These are phyloP conservation scores for Astropecten irregularis DNA, from an alignment of 53 echinoderm and acorn worm species.

Conservation along the genomic window DNA sequence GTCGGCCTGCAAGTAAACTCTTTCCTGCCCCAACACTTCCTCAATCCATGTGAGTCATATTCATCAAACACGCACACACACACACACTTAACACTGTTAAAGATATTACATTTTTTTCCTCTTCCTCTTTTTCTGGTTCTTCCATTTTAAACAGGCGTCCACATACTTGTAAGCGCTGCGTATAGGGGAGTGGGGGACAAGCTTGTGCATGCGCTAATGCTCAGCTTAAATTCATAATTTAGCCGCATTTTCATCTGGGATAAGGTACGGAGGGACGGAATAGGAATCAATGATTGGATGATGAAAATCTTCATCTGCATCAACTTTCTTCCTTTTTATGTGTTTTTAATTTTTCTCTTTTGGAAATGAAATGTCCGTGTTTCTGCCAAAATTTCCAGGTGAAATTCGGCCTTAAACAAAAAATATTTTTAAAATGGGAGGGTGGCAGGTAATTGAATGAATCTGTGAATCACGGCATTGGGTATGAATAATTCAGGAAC, in stretches of 20 bases:
- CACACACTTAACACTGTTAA: not conserved
- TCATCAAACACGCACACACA: conserved; percentile 3
- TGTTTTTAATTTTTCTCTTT: not conserved
- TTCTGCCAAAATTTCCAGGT: no score
- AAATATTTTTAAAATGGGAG: no score
- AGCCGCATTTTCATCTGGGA: conserved; percentile 21
- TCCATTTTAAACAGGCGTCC: not conserved
- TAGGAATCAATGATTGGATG: not conserved
- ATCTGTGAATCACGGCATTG: no score
- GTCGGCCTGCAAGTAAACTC: not conserved
- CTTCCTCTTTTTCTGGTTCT: not conserved
- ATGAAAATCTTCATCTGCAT: not conserved
- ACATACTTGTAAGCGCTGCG: not conserved
- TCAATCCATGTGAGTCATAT: conserved; percentile 24
- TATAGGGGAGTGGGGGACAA: not conserved
- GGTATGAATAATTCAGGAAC: no score
- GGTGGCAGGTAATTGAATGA: no score
- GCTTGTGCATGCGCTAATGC: not conserved
- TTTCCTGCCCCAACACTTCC: conserved; percentile 7
- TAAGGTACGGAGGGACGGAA: not conserved
- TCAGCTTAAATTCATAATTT: conserved; percentile 48
- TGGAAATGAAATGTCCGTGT: not conserved
- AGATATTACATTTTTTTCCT: conserved; percentile 1
- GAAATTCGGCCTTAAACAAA: no score
- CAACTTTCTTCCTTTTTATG: not conserved